A percentile compares a stretch with the other conserved stretches of the same genome.
phyloP scores from a whole-genome alignment of 2,797 vertebrate species.

The Phataginus tetradactyla region DNA sequence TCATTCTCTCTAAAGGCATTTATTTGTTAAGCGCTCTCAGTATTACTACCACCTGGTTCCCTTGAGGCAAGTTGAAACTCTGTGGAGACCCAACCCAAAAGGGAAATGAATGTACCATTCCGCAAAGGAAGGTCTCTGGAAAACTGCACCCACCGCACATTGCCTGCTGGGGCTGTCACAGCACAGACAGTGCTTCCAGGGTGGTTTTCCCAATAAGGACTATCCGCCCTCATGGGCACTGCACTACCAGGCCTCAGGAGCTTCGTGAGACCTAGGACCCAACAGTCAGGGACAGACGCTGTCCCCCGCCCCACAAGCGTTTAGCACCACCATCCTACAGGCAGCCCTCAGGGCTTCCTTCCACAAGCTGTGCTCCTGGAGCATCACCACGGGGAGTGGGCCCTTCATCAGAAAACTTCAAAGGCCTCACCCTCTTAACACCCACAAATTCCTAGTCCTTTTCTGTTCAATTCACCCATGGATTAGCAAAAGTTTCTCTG shows the following conservation, averaged over 20 bases:
- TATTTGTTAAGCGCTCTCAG: not conserved
- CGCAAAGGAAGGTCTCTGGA: not conserved
- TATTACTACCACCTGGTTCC: constrained; percentile 21
- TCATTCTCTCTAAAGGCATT: not conserved
- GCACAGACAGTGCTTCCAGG: not conserved
- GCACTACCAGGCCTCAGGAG: not conserved
- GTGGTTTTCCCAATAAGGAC: not conserved
- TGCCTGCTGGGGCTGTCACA: not conserved
- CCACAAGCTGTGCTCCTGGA: not conserved
- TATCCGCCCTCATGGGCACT: not conserved
- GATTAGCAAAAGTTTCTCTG: not conserved
- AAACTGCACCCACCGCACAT: not conserved
- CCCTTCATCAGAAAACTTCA: not conserved
- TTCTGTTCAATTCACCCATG: not conserved
- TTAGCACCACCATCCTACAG: not conserved
- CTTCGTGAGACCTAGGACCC: not conserved
- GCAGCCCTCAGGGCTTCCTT: not conserved
- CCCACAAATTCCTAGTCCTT: not conserved
- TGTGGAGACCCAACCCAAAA: not conserved
- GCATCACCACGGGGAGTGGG: not conserved
- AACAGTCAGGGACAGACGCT: not conserved
- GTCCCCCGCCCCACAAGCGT: not conserved
- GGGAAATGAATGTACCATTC: constrained; percentile 29
- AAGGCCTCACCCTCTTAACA: not conserved
- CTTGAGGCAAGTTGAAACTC: constrained; percentile 30